Conservation (phyloP, 2,888 invertebrate genomes). For the Exocentrus adspersus region DNA sequence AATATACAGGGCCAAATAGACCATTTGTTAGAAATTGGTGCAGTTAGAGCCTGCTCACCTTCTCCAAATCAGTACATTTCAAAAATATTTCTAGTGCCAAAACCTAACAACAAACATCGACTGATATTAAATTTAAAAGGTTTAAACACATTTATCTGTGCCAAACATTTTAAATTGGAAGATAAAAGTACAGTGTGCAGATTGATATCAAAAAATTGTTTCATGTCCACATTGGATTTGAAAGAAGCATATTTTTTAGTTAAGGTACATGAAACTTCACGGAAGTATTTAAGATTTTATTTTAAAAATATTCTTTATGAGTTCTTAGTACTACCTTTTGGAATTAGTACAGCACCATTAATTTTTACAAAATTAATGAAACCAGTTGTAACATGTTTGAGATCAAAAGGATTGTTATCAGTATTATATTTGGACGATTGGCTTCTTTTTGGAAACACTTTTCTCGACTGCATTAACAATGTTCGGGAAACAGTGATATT, state of each 20-base stretch:
- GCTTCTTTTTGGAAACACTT: constrained; percentile 28
- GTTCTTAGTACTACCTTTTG: constrained; percentile 35
- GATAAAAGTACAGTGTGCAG: constrained; percentile 17
- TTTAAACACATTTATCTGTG: background rate
- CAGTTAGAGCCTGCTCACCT: background rate
- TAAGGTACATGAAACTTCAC: background rate
- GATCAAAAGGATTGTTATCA: constrained; percentile 28
- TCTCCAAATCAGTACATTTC: background rate
- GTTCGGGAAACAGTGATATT: no score
- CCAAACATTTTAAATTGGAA: constrained; percentile 34
- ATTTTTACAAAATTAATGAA: constrained; percentile 39
- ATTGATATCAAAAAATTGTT: constrained; percentile 15
- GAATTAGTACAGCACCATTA: constrained; percentile 31
- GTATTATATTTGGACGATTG: constrained; percentile 38
- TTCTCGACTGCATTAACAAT: no score
- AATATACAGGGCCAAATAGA: no score
- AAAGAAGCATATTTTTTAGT: background rate
- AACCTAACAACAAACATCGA: background rate
- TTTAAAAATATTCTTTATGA: background rate
- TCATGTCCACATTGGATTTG: constrained; percentile 17
- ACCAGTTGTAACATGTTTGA: constrained; percentile 26
- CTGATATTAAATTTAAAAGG: background rate
- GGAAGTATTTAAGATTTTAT: background rate
- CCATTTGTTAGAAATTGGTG: no score
- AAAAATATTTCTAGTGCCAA: background rate